Conservation (phyloP, 2,797 vertebrate species). For the Cygnus olor region DNA sequence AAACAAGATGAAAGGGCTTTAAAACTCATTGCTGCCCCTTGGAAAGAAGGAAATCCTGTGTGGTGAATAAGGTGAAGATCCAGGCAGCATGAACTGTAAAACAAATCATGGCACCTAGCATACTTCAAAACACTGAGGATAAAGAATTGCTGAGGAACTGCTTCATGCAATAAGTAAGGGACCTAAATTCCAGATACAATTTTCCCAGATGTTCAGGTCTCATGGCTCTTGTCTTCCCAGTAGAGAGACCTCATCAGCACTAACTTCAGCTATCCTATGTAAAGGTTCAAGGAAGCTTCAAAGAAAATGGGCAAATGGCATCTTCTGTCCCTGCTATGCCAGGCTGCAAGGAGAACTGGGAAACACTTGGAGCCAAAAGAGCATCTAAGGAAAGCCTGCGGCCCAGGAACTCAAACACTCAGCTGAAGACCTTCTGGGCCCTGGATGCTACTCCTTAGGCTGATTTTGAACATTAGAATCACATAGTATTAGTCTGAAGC, state of each 20-base stretch:
- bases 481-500: not conserved
- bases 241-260: not conserved
- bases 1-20: not conserved
- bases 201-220: not conserved
- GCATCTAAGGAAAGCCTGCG: not conserved
- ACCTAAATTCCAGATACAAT: not conserved
- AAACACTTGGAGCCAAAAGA: rapidly evolving
- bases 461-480: not conserved
- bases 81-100: not conserved
- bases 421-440: not conserved
- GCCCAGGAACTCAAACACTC: not conserved
- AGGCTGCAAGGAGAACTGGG: not conserved
- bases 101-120: not conserved
- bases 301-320: not conserved
- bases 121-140: not conserved
- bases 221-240: not conserved
- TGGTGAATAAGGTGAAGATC: not conserved
- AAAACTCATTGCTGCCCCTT: not conserved
- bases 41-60: not conserved
- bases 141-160: not conserved
- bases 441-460: not conserved
- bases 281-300: not conserved
- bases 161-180: not conserved
- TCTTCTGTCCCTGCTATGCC: not conserved
- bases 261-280: not conserved